Evolutionary conservation across 2,888 invertebrate species (phyloP), one percentile per base, ranked within the genome.

Genomic region (Acronicta psi): DNA sequence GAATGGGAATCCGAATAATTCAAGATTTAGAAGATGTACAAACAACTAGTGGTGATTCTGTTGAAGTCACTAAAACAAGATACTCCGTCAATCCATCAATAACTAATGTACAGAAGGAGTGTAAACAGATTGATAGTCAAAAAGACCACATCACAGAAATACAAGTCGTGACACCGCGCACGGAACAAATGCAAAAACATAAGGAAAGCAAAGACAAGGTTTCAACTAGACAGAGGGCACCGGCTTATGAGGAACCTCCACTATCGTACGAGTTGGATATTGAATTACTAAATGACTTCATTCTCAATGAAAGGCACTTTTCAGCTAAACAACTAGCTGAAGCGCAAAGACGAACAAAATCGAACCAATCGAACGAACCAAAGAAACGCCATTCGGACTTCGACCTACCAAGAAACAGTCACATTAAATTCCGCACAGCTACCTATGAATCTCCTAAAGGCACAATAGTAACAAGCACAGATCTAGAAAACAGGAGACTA

Each of bases 81-180:
- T 93, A 94, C 59, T 85, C 93, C 0, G 91, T 94, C 8, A 91
- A 94, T 57, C 90, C 93, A 0, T 70, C 89, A n/a, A 91, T 94
- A 38, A 86, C 92, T 44, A 86, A 92, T 38, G 83, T 88, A 40
- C 89, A 93, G 68, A 93, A 91, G 68, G 83, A 83, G 43, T 71
- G 75, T 16, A 84, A 81, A 77, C 75, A 83, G 57, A 79, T 84
- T 14, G 81, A 84, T 58, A 61, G 73, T 29, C 81, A 82, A 36
- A 87, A 94, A 77, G 96, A 96, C 23, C 96, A 96, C 79, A 95
- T 97, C 31, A 97, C 96, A 38, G 97, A 97, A 89, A 97, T 97
- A 58, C 96, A 96, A 87, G 96, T 97, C 0, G 88, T 95, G 2
- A 95, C 95, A 14, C 95, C 95, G 6, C 89, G 90, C 42, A 92